These are phyloP conservation scores for Antheraea mylitta DNA, from an alignment of 1,140 invertebrate genomes.

Conservation along the genomic window DNA sequence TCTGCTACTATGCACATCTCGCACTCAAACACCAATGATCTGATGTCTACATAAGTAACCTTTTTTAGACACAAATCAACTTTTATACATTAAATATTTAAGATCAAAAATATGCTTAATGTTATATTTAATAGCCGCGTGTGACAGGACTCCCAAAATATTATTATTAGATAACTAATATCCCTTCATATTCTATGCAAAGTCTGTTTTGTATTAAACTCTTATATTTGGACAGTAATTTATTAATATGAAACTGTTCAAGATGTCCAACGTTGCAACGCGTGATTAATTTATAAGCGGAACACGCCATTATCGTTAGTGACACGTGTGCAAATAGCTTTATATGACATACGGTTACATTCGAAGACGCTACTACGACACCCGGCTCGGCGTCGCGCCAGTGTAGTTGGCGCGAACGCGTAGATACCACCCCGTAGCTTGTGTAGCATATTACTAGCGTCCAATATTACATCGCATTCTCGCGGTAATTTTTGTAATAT, in stretches of 20 bases:
- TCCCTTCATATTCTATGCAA: background rate
- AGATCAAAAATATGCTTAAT: too few relatives aligned
- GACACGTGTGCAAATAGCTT: conserved; percentile 20
- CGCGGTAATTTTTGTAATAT: background rate
- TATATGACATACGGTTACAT: conserved; percentile 26
- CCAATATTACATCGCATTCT: background rate
- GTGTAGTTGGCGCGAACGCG: conserved; percentile 23
- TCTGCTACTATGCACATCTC: too few relatives aligned
- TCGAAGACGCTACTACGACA: conserved; percentile 16
- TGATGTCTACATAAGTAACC: too few relatives aligned
- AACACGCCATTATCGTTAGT: conserved; percentile 12
- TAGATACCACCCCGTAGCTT: conserved; percentile 19
- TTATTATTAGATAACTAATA: background rate
- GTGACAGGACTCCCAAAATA: background rate
- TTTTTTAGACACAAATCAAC: too few relatives aligned
- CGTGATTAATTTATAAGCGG: background rate
- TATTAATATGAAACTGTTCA: background rate
- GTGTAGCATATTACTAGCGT: background rate
- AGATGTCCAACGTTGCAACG: background rate
- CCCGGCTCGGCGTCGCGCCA: too few relatives aligned
- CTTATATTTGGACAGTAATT: background rate
- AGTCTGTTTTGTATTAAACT: background rate
- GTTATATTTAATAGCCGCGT: too few relatives aligned
- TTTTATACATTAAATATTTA: too few relatives aligned
- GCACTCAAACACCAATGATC: too few relatives aligned